Percentiles rank a stretch among this genome's conserved stretches.
Conservation (phyloP, 2,113 vertebrate species). For the Zosterops hypoxanthus region DNA sequence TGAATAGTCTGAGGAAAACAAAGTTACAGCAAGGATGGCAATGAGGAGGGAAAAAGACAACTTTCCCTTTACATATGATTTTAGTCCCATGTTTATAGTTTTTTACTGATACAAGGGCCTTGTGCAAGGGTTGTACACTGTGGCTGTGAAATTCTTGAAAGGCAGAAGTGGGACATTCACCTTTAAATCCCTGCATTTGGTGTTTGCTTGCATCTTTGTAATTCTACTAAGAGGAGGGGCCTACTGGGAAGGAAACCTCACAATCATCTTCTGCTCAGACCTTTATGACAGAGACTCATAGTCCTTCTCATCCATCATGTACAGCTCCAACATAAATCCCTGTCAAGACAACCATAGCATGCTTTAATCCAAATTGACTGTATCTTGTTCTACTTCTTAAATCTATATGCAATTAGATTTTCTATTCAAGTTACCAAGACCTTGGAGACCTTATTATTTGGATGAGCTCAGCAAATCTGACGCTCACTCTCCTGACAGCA, state of each 20-base stretch:
- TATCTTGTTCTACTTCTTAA: neutral
- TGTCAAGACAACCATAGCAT: neutral
- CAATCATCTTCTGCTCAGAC: neutral
- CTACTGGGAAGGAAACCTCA: neutral
- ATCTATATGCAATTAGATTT: neutral
- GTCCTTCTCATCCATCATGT: neutral
- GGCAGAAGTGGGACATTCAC: neutral
- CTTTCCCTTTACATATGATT: neutral
- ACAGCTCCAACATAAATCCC: neutral
- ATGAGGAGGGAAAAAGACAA: neutral
- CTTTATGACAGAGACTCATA: neutral
- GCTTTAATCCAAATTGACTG: neutral
- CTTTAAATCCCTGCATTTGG: neutral
- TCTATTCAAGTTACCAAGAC: neutral
- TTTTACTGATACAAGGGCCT: neutral
- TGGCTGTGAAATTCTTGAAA: neutral
- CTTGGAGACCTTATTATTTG: neutral
- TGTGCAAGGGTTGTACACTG: neutral
- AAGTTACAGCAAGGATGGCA: neutral
- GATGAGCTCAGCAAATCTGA: neutral
- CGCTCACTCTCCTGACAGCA: neutral
- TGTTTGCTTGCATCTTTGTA: neutral
- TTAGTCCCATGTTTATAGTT: neutral
- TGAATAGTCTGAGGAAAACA: neutral
- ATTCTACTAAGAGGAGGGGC: neutral